Evolutionary conservation across 2,113 vertebrate genomes (phyloP).

Genomic region (Periophthalmus modestus): DNA sequence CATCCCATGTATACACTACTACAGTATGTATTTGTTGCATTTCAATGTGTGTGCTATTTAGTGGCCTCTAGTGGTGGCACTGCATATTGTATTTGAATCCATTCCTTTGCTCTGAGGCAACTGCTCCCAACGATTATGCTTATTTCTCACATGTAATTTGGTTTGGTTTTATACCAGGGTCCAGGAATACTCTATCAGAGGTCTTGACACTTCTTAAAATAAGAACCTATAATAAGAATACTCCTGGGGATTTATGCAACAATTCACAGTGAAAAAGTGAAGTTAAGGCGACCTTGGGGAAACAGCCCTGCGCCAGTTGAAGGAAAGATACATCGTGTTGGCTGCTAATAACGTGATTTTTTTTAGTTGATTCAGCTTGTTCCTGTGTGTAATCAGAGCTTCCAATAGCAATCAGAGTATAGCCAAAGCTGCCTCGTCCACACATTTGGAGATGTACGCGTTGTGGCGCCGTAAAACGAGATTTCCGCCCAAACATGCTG

Average conservation of each 20-base stretch:
- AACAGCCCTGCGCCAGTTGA: constrained; percentile 12
- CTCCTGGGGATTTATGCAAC: background rate
- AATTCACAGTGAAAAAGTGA: constrained; percentile 33
- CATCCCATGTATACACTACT: background rate
- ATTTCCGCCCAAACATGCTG: constrained; percentile 13
- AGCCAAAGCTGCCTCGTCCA: constrained; percentile 15
- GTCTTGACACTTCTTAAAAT: background rate
- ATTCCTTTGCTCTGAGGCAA: too few relatives aligned
- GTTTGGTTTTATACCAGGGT: background rate
- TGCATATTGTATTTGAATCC: background rate
- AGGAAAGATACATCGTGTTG: constrained; percentile 28
- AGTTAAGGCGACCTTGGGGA: constrained; percentile 16
- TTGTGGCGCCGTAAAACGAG: constrained; percentile 26
- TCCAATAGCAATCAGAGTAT: constrained; percentile 1
- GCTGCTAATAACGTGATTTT: constrained; percentile 20
- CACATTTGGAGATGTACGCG: background rate
- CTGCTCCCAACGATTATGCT: background rate
- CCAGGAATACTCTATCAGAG: background rate
- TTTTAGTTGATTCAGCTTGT: constrained; percentile 44
- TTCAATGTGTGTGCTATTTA: background rate
- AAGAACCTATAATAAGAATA: background rate
- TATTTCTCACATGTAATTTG: background rate
- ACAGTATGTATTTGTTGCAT: background rate
- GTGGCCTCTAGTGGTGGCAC: background rate
- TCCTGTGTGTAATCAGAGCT: constrained; percentile 14